Percentiles rank a stretch among this genome's conserved stretches.
These are phyloP conservation scores for Drosophila punjabiensis DNA, from an alignment of 1,140 invertebrate species.

Conservation along the genomic window DNA sequence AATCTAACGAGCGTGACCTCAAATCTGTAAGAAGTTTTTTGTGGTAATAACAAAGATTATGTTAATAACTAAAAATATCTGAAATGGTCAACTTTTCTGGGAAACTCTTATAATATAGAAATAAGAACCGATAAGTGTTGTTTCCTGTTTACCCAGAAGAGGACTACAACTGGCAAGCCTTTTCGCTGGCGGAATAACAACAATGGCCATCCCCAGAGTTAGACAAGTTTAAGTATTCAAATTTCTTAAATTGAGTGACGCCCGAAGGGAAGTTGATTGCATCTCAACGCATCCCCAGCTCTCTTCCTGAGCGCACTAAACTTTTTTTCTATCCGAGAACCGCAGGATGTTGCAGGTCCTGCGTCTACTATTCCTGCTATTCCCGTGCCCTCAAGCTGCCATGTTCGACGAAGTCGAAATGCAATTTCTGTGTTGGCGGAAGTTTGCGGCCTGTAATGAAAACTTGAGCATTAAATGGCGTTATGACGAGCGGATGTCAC, in stretches of 20 bases:
- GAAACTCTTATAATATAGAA: not conserved
- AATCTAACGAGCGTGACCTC: not conserved
- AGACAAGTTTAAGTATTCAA: conserved; percentile 49
- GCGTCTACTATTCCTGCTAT: conserved; percentile 1
- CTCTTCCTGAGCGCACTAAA: not conserved
- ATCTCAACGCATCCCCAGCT: conserved; percentile 15
- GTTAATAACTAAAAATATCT: not conserved
- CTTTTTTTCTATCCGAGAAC: conserved; percentile 33
- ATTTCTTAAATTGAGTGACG: conserved; percentile 50
- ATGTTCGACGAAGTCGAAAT: conserved; percentile 52
- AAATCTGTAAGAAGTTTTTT: not conserved
- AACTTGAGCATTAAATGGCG: conserved; percentile 69
- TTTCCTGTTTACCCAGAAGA: not conserved
- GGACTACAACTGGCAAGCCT: not conserved
- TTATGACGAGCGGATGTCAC: conserved; percentile 33
- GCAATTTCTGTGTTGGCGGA: conserved; percentile 72
- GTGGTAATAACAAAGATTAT: too few relatives aligned
- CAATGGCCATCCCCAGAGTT: conserved; percentile 5
- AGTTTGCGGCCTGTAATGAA: conserved; percentile 65
- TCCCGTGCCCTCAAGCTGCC: conserved; percentile 17
- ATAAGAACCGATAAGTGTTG: not conserved
- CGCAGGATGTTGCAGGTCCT: conserved; percentile 38
- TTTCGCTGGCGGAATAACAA: not conserved
- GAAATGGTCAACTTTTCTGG: not conserved
- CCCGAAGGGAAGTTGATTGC: conserved; percentile 44